Conservation (phyloP, 2,113 vertebrate species). For the Eclectus roratus region DNA sequence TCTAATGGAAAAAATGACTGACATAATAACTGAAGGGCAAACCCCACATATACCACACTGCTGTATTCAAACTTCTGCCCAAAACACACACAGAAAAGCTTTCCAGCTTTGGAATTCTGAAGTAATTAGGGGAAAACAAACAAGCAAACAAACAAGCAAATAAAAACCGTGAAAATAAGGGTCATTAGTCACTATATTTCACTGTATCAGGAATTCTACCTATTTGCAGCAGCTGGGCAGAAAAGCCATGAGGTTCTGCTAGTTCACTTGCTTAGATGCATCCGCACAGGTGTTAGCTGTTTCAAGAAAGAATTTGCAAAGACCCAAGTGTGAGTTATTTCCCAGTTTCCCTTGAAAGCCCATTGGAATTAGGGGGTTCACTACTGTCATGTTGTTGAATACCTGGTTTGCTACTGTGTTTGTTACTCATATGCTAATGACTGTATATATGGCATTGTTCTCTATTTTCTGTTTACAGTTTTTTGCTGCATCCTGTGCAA, state of each 20-base stretch:
- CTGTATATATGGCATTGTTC: constrained; percentile 2
- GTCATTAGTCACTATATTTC: neutral
- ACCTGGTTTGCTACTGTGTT: neutral
- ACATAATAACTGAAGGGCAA: neutral
- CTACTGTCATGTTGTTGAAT: neutral
- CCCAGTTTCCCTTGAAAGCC: neutral
- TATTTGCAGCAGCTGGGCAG: neutral
- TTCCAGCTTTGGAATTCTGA: neutral
- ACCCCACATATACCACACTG: neutral
- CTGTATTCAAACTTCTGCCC: neutral
- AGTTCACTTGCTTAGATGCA: neutral
- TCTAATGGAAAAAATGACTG: neutral
- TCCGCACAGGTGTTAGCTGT: neutral
- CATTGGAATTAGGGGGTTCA: neutral
- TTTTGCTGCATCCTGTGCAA: constrained; percentile 34
- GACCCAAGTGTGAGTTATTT: neutral
- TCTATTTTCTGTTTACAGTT: constrained; percentile 13
- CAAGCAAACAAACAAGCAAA: too few species aligned
- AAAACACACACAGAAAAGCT: neutral
- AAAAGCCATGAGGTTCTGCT: neutral
- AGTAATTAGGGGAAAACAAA: rapidly evolving
- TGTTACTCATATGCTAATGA: neutral
- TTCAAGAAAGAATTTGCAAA: neutral
- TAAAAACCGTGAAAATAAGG: neutral
- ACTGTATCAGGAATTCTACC: neutral